phyloP scores from a whole-genome alignment of 2,888 invertebrate species.

The Zelleria hepariella region DNA sequence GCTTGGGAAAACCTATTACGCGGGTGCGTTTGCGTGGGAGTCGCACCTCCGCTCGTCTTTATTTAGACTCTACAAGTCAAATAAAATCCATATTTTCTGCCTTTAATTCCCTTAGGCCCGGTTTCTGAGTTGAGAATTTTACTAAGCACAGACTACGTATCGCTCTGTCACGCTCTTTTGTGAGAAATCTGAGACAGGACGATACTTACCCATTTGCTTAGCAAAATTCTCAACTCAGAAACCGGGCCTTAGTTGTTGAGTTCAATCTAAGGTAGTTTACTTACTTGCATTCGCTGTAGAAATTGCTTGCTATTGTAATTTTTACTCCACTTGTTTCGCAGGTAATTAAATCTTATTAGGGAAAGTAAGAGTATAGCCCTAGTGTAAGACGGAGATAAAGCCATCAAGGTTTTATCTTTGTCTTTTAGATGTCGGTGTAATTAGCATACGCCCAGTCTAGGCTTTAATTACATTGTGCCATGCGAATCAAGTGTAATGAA shows the following conservation, averaged over 20 bases:
- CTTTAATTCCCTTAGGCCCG: too few relatives aligned
- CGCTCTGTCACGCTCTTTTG: too few relatives aligned
- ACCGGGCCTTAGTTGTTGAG: too few relatives aligned
- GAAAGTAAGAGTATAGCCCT: not conserved
- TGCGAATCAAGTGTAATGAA: not conserved
- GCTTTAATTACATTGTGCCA: not conserved
- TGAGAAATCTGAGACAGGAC: too few relatives aligned
- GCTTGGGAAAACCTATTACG: too few relatives aligned
- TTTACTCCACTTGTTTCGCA: not conserved
- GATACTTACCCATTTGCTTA: too few relatives aligned
- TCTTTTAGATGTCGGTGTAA: not conserved
- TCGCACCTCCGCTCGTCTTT: constrained; percentile 21
- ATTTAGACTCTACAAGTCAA: constrained; percentile 25
- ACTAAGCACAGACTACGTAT: not conserved
- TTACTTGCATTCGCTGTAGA: not conserved
- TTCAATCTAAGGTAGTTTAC: too few relatives aligned
- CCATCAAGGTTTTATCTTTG: too few relatives aligned
- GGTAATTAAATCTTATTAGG: not conserved
- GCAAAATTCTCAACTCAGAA: too few relatives aligned
- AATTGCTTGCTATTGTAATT: not conserved
- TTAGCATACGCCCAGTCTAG: not conserved
- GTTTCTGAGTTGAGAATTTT: too few relatives aligned
- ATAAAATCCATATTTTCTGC: constrained; percentile 17
- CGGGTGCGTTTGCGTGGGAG: too few relatives aligned
- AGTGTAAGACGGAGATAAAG: not conserved